Percentiles rank a stretch among this genome's conserved stretches.
These are phyloP conservation scores for Cinclus cinclus DNA, from an alignment of 2,113 vertebrate genomes.

Conservation along the genomic window DNA sequence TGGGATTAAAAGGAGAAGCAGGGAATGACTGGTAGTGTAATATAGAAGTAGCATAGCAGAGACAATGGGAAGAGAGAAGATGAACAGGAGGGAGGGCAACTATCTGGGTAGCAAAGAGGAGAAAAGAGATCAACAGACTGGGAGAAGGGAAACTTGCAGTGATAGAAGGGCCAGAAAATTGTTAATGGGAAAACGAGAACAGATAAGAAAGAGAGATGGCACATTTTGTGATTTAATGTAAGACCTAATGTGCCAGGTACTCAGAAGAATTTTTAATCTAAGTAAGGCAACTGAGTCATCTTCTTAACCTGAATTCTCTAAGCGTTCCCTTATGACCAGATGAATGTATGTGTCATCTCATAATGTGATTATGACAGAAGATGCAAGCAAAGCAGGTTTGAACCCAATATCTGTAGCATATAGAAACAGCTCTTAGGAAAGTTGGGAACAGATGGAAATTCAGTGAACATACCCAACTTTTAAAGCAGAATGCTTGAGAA, in stretches of 20 bases:
- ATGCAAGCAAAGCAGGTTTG: constrained; percentile 11
- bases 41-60: not conserved
- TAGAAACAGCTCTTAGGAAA: not conserved
- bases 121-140: not conserved
- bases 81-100: not conserved
- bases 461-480: not conserved
- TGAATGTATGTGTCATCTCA: not conserved
- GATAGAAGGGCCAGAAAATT: not conserved
- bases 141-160: not conserved
- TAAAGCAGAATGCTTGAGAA: not conserved
- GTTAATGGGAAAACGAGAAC: not conserved
- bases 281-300: constrained; percentile 4
- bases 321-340: not conserved
- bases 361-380: not conserved
- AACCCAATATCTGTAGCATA: not conserved
- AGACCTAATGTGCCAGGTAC: not conserved
- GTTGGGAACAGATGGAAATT: not conserved
- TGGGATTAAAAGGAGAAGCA: not conserved
- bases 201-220: not conserved
- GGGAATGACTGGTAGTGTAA: not conserved
- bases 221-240: not conserved
- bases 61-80: not conserved
- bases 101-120: not conserved
- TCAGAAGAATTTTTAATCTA: not conserved
- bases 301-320: constrained; percentile 16